Base-by-base conservation (phyloP, 2,113 vertebrate genomes). In the Tapirus terrestris region DNA sequence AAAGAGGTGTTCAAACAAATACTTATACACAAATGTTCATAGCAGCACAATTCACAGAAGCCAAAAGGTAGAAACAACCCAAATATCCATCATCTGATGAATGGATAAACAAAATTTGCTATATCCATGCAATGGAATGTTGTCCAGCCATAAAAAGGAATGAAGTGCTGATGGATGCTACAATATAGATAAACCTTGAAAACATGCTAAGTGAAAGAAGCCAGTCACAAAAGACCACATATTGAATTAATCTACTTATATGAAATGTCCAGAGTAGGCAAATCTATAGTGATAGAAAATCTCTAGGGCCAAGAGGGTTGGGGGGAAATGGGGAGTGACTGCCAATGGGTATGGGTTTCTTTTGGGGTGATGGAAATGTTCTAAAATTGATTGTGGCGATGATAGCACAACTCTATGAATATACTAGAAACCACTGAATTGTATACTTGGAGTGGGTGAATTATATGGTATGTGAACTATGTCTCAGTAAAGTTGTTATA, bases 361-460 rank as follows among this genome's bases (percentile, higher is more conserved):
- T 85, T 45, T 6, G 25, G 25, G 3, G 21, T 82, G 39, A 81
- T 81, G n/a, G 48, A 81, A 73, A 45, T 68, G 18, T 86, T 89
- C 43, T 94, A 75, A 86, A 86, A 56, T 25, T 53, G 8, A 85
- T 56, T 65, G 70, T 91, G 45, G 25, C 68, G 10, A 65, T 61
- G 36, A 20, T 65, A 76, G 29, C 33, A 43, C 75, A 93, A 70
- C 11, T 89, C 56, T 70, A 56, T 73, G n/a, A 43, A 51, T 31
- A 82, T 14, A n/a, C 27, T 91, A 36, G 67, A 77, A 96, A 93
- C 8, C 61, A 95, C 1, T 83, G 68, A 94, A 82, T 67, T 87
- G n/a, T 81, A 48, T 29, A 88, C 14, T 83, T 73, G 58, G 43
- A 75, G 25, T 23, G 9, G 12, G 56, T 83, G 43, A 92, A 36